These are phyloP conservation scores for Aphodius granarius DNA, from an alignment of 2,888 invertebrate genomes.

Conservation along the genomic window DNA sequence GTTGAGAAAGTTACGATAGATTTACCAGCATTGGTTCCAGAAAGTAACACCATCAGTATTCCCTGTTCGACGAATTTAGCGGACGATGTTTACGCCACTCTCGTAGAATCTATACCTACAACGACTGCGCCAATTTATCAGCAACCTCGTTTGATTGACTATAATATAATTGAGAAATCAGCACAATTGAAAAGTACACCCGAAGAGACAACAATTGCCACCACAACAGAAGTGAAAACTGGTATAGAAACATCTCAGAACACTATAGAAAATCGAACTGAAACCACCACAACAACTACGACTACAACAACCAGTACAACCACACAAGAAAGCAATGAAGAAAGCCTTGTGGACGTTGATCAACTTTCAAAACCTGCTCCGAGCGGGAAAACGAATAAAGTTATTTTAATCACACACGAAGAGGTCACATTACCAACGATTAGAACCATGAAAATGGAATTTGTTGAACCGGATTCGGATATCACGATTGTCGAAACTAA, in stretches of 20 bases:
- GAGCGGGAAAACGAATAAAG: conserved; percentile 49
- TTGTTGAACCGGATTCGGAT: conserved; percentile 43
- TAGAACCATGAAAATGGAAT: conserved; percentile 66
- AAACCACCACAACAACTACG: conserved; percentile 19
- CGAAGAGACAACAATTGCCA: not conserved
- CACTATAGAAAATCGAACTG: conserved; percentile 10
- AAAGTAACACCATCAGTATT: not conserved
- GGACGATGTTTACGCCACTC: not conserved
- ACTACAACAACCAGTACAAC: conserved; percentile 24
- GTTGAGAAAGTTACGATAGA: not conserved
- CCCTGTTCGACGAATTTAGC: not conserved
- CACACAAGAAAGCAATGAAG: conserved; percentile 9
- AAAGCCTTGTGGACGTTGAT: not conserved
- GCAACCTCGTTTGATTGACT: not conserved
- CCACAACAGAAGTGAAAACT: not conserved
- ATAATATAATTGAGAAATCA: not conserved
- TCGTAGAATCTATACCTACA: not conserved
- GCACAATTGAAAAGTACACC: not conserved
- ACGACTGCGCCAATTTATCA: not conserved
- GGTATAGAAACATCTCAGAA: conserved; percentile 25
- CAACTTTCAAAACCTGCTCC: not conserved
- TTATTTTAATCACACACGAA: conserved; percentile 73
- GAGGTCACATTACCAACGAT: conserved; percentile 69
- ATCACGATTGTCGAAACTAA: conserved; percentile 19
- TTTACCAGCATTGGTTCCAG: not conserved